Base-by-base conservation (phyloP, 2,797 vertebrate species). In the Anas acuta region DNA sequence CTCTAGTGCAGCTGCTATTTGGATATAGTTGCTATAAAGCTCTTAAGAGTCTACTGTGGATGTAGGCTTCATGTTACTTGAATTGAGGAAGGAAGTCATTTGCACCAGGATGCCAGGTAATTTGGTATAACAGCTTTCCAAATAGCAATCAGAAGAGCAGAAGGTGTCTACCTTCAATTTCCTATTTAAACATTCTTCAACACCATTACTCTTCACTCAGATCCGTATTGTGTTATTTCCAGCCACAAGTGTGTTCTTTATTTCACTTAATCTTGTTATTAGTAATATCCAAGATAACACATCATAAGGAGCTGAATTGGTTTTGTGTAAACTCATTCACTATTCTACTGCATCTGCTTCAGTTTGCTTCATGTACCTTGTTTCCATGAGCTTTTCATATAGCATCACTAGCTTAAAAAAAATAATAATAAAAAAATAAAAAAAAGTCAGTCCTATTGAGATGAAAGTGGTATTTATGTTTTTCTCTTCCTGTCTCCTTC, bases 41-140 rank as follows among this genome's bases (percentile, higher is more conserved):
- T 82, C 64, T 83, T 83, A 53, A 67, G 72, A 80, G 7, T 78
- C 64, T 95, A 64, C 92, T 28, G 37, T 95, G 51, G 66, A 84
- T 82, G 45, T 69, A 84, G 41, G 71, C 77, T 82, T 96, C 76
- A 41, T 54, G 43, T 94, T 86, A 74, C 64, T 94, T 94, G 67
- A 96, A 87, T 93, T 96, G 96, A 96, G 97, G 96, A 97, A 97
- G 96, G 97, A 97, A 97, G 90, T 96, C 78, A 89, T 96, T 96
- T 96, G 89, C 84, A 95, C 94, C 67, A 96, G 84, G 84, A 92
- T 89, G 87, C 76, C 53, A 93, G 91, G 88, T 96, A 93, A 90
- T 95, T 96, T 74, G 93, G 87, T 95, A 51, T 95, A 91, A 94
- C 77, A 95, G 73, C 70, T 71, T 95, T 97, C 89, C 77, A 84